Conservation (phyloP, 2,888 invertebrate genomes). For the Dascillus cervinus region DNA sequence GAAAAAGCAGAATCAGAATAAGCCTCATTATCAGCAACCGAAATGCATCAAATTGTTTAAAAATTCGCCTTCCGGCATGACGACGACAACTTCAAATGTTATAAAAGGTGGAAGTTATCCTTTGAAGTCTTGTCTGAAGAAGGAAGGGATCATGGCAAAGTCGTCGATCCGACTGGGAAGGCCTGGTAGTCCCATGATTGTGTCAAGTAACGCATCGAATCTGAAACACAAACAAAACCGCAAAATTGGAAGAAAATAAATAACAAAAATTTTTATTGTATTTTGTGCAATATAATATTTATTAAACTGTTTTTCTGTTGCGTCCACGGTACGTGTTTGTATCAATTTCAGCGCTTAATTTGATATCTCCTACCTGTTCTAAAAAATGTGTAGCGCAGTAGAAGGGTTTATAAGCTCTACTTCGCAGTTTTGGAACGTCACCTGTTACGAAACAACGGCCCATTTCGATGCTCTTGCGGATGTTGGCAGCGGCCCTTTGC, state of each 20-base stretch:
- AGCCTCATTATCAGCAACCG: slow-evolving; percentile 28
- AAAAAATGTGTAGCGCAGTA: too few relatives aligned
- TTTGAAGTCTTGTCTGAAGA: slow-evolving; percentile 18
- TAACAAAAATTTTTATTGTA: too few relatives aligned
- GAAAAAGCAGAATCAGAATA: slow-evolving; percentile 27
- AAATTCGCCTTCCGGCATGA: slow-evolving; percentile 6
- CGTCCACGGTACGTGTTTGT: too few relatives aligned
- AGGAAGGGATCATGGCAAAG: slow-evolving; percentile 2
- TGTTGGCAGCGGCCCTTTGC: slow-evolving; percentile 25
- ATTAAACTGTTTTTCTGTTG: too few relatives aligned
- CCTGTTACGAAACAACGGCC: slow-evolving; percentile 33
- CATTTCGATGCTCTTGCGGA: slow-evolving; percentile 29
- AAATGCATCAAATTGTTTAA: slow-evolving; percentile 21
- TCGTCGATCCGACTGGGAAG: slow-evolving; percentile 2
- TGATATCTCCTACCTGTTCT: too few relatives aligned
- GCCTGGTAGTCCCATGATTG: slow-evolving; percentile 4
- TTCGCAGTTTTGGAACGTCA: too few relatives aligned
- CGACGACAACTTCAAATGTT: slow-evolving; percentile 8
- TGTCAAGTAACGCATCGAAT: background rate
- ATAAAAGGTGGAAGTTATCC: slow-evolving; percentile 18
- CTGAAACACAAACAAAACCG: too few relatives aligned
- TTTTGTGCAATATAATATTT: too few relatives aligned
- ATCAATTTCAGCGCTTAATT: too few relatives aligned
- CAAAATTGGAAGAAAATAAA: too few relatives aligned
- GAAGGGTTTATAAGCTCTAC: too few relatives aligned